These are phyloP conservation scores for Aphelinus certus DNA, from an alignment of 1,140 invertebrate genomes.

Conservation along the genomic window DNA sequence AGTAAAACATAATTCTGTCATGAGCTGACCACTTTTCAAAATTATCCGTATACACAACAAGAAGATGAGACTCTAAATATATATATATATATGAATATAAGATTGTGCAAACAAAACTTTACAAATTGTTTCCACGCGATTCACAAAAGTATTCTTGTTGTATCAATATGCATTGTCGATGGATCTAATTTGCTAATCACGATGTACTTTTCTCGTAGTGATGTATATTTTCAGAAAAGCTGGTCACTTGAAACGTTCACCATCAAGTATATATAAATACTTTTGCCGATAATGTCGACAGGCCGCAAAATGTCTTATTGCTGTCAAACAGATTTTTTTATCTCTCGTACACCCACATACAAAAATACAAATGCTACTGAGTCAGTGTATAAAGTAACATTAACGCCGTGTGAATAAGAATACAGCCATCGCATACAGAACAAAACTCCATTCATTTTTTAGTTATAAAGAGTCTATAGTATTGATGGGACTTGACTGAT, in stretches of 20 bases:
- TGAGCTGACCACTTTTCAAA: background rate
- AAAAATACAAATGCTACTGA: constrained; percentile 23
- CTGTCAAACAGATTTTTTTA: constrained; percentile 4
- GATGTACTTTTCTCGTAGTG: too few species aligned
- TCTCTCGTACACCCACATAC: constrained; percentile 1
- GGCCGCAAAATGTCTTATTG: constrained; percentile 4
- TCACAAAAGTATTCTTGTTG: too few species aligned
- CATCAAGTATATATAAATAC: too few species aligned
- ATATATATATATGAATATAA: too few species aligned
- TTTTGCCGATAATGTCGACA: background rate
- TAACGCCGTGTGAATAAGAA: constrained; percentile 34
- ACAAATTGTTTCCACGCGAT: too few species aligned
- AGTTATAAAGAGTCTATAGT: constrained; percentile 18
- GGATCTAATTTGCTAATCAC: too few species aligned
- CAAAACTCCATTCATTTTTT: constrained; percentile 9
- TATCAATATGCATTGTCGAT: too few species aligned
- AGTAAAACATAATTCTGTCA: constrained; percentile 4
- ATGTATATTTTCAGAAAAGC: too few species aligned
- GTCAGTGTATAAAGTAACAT: constrained; percentile 29
- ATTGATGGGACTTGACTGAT: background rate
- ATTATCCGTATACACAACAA: too few species aligned
- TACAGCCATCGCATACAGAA: constrained; percentile 1
- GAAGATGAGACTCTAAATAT: too few species aligned
- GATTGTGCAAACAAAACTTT: too few species aligned
- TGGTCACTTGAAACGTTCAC: too few species aligned